Percentiles rank a stretch among this genome's conserved stretches.
phyloP scores from a whole-genome alignment of 2,113 vertebrate species.

The Pterophyllum scalare region DNA sequence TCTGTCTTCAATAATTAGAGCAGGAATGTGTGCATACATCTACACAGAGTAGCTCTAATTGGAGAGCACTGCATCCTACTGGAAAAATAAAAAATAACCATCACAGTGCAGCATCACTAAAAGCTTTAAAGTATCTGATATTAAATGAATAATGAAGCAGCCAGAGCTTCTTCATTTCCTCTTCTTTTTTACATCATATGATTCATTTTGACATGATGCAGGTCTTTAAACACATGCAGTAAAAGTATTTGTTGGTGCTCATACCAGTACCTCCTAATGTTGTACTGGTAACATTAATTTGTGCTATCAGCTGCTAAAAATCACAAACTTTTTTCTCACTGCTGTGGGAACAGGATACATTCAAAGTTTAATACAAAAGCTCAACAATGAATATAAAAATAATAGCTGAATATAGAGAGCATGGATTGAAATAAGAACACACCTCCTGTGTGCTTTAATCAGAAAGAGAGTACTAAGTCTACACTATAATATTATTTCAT shows the following conservation, averaged over 20 bases:
- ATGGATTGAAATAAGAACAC: too few relatives aligned
- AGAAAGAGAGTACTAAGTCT: neutral
- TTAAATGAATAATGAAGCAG: too few relatives aligned
- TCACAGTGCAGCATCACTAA: neutral
- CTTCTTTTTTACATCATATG: neutral
- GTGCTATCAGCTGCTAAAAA: neutral
- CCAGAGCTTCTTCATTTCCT: too few relatives aligned
- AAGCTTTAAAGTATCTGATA: too few relatives aligned
- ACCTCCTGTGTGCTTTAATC: too few relatives aligned
- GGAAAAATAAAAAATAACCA: neutral
- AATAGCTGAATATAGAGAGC: neutral
- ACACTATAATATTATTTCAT: rapidly evolving
- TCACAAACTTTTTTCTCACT: too few relatives aligned
- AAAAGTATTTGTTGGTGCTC: neutral
- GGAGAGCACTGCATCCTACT: neutral
- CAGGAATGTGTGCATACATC: neutral
- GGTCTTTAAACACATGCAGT: neutral
- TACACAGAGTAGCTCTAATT: neutral
- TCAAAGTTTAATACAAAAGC: too few relatives aligned
- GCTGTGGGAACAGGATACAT: too few relatives aligned
- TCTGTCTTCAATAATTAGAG: neutral
- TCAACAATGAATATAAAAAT: too few relatives aligned
- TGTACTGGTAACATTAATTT: neutral
- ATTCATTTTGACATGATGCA: too few relatives aligned
- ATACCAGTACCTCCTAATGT: rapidly evolving